Evolutionary conservation across 2,797 vertebrate genomes (phyloP).

Genomic region (Thamnophis elegans): DNA sequence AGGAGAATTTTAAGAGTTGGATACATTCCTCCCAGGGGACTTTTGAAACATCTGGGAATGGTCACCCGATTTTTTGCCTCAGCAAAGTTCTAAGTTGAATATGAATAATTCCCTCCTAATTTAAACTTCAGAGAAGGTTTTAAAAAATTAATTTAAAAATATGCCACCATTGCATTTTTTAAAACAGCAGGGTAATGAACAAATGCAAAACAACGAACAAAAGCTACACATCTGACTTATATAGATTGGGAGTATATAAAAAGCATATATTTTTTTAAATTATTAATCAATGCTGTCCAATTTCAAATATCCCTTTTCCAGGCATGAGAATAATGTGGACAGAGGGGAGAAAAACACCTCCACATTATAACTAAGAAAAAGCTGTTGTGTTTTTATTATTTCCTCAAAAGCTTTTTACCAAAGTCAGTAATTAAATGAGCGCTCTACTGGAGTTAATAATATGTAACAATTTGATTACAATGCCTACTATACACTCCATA

Average conservation of each 20-base stretch:
- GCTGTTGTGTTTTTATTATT: not conserved
- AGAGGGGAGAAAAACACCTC: not conserved
- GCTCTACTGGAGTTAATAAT: not conserved
- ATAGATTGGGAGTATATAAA: not conserved
- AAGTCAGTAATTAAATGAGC: not conserved
- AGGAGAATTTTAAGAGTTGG: not conserved
- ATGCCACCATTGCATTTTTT: not conserved
- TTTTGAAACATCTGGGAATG: not conserved
- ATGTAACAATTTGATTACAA: not conserved
- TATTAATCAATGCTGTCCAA: not conserved
- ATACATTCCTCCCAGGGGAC: not conserved
- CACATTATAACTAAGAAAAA: not conserved
- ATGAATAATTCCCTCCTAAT: not conserved
- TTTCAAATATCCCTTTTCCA: not conserved
- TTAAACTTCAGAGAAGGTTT: not conserved
- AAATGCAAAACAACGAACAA: not conserved
- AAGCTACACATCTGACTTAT: not conserved
- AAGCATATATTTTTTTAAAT: not conserved
- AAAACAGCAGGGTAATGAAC: not conserved
- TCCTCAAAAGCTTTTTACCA: not conserved
- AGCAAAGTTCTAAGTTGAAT: not conserved
- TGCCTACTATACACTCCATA: not conserved
- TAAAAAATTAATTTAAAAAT: not conserved
- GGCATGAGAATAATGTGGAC: not conserved
- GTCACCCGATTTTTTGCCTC: not conserved